Conservation (phyloP, 2,888 invertebrate species). For the Osmoderma eremita region DNA sequence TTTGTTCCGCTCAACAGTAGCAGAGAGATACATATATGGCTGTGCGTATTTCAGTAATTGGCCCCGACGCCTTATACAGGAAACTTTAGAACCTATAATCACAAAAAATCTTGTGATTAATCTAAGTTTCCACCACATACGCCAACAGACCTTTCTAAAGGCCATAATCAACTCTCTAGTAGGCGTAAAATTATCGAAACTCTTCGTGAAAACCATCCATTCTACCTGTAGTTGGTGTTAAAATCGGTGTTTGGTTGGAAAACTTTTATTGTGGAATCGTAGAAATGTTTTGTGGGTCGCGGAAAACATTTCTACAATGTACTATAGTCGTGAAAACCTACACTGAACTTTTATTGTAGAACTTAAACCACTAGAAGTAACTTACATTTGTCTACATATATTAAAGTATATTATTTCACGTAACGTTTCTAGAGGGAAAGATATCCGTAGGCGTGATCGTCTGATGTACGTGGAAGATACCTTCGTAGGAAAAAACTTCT, state of each 20-base stretch:
- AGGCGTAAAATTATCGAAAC: slow-evolving; percentile 8
- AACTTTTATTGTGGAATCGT: background rate
- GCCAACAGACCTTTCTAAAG: background rate
- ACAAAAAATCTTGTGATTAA: slow-evolving; percentile 16
- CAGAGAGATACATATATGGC: slow-evolving; percentile 3
- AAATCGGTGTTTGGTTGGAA: slow-evolving; percentile 15
- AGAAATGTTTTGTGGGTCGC: slow-evolving; percentile 10
- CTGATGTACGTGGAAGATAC: slow-evolving; percentile 11
- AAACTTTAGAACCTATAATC: slow-evolving; percentile 1
- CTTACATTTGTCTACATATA: too few relatives aligned
- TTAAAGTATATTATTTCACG: too few relatives aligned
- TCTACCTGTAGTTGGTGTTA: slow-evolving; percentile 12
- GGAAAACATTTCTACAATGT: too few relatives aligned
- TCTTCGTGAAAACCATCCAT: slow-evolving; percentile 8
- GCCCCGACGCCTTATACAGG: slow-evolving; percentile 4
- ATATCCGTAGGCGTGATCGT: slow-evolving; percentile 14
- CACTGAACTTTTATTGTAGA: too few relatives aligned
- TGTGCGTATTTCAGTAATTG: slow-evolving; percentile 14
- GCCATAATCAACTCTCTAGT: slow-evolving; percentile 7
- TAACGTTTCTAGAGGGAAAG: slow-evolving; percentile 5
- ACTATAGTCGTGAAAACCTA: too few relatives aligned
- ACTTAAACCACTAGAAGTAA: too few relatives aligned
- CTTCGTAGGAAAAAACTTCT: too few relatives aligned
- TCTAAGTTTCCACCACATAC: slow-evolving; percentile 2
- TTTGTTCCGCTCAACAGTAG: background rate